These are phyloP conservation scores for Pararge aegeria DNA, from an alignment of 1,140 invertebrate species.

Conservation along the genomic window DNA sequence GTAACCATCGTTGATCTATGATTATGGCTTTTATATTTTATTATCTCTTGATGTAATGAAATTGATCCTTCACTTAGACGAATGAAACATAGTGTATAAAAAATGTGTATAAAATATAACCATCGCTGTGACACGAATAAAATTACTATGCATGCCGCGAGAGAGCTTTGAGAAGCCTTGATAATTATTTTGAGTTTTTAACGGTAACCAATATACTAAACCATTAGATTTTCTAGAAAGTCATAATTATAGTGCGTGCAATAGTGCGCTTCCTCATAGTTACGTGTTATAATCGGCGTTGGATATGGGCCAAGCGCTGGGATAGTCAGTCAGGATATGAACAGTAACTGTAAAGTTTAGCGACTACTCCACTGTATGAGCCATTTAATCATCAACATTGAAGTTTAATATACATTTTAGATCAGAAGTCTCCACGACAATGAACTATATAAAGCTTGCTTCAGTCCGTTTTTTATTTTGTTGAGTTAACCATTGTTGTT, in stretches of 20 bases:
- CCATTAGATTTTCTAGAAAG: neutral
- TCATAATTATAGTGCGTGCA: neutral
- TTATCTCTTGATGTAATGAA: neutral
- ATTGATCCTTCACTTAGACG: neutral
- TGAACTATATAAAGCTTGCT: too few relatives aligned
- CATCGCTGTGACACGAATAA: neutral
- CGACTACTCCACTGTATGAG: neutral
- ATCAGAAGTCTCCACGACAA: too few relatives aligned
- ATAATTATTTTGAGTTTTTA: too few relatives aligned
- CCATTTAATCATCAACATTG: neutral
- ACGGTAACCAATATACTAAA: neutral
- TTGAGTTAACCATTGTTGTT: too few relatives aligned
- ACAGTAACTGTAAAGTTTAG: neutral
- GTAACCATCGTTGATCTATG: neutral
- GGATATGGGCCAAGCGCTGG: constrained; percentile 4
- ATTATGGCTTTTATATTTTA: neutral
- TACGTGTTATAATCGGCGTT: constrained; percentile 1
- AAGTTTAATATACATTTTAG: too few relatives aligned
- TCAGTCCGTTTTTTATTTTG: too few relatives aligned
- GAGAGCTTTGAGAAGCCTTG: neutral
- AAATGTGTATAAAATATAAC: too few relatives aligned
- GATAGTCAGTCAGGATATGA: constrained; percentile 2
- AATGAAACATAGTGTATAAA: too few relatives aligned
- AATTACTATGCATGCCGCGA: neutral
- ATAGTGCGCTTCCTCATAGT: constrained; percentile 7